Conservation (phyloP, 2,797 vertebrate genomes). For the Tapera naevia region DNA sequence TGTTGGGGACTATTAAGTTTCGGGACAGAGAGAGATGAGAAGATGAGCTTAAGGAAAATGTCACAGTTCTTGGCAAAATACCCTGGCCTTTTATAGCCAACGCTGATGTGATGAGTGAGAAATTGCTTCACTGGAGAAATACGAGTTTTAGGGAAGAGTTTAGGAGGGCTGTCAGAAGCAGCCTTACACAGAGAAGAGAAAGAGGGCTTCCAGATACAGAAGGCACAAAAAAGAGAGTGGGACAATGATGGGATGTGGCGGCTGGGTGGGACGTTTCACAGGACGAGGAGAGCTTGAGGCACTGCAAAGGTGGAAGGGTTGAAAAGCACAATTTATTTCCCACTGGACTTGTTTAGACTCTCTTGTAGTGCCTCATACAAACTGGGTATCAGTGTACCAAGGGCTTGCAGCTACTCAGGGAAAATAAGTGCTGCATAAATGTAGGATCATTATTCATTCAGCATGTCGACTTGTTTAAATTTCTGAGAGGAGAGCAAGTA, state of each 20-base stretch:
- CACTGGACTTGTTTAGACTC: not conserved
- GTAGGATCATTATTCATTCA: slow-evolving; percentile 46
- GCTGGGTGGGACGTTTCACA: not conserved
- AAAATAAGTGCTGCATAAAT: slow-evolving; percentile 10
- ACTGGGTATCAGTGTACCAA: not conserved
- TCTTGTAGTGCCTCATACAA: not conserved
- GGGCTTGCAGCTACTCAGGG: not conserved
- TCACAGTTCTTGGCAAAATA: slow-evolving; percentile 20
- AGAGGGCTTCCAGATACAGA: not conserved
- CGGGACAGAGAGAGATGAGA: not conserved
- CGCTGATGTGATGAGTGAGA: not conserved
- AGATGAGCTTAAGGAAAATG: slow-evolving; percentile 4
- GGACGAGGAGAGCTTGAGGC: not conserved
- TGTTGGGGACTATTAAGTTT: not conserved
- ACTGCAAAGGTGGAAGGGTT: not conserved
- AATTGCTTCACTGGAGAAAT: slow-evolving; percentile 26
- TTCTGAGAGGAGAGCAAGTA: slow-evolving; percentile 8
- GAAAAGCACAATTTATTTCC: not conserved
- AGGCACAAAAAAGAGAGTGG: not conserved
- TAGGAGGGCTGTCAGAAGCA: not conserved
- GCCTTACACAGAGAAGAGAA: not conserved
- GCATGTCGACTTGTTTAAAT: slow-evolving; percentile 11
- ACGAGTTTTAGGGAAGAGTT: not conserved
- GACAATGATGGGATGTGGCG: not conserved
- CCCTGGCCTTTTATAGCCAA: slow-evolving; percentile 2